phyloP scores from a whole-genome alignment of 2,888 invertebrate genomes.

The Rhingia campestris region DNA sequence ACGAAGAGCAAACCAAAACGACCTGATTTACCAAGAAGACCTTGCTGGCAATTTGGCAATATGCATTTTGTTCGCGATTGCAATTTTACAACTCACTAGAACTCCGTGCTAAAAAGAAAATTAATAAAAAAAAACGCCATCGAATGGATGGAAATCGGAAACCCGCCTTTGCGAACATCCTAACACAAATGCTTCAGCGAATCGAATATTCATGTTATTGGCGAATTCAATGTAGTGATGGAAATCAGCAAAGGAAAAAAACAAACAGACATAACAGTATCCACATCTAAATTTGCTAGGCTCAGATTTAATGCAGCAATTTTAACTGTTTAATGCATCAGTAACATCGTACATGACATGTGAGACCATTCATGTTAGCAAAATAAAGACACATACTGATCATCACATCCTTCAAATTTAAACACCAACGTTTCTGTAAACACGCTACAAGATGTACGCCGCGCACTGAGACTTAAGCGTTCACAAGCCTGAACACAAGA shows the following conservation, averaged over 20 bases:
- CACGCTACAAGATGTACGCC: too few relatives aligned
- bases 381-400: too few relatives aligned
- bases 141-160: slow-evolving; percentile 5
- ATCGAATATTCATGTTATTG: background rate
- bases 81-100: slow-evolving; percentile 38
- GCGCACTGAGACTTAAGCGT: too few relatives aligned
- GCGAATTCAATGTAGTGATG: background rate
- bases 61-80: slow-evolving; percentile 67
- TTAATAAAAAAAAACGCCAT: background rate
- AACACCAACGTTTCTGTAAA: too few relatives aligned
- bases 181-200: background rate
- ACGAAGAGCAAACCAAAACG: slow-evolving; percentile 45
- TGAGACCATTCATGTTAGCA: too few relatives aligned
- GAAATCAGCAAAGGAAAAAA: background rate
- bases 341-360: too few relatives aligned
- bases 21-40: slow-evolving; percentile 45
- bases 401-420: too few relatives aligned
- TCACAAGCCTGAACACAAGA: too few relatives aligned
- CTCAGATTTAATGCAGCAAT: too few relatives aligned
- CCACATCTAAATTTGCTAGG: too few relatives aligned
- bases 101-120: too few relatives aligned
- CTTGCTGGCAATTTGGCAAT: slow-evolving; percentile 70
- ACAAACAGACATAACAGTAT: background rate
- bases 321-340: too few relatives aligned
- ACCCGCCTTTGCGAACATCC: background rate